Conservation (phyloP, 2,797 vertebrate genomes). For the Rhabdophis nuchalis region DNA sequence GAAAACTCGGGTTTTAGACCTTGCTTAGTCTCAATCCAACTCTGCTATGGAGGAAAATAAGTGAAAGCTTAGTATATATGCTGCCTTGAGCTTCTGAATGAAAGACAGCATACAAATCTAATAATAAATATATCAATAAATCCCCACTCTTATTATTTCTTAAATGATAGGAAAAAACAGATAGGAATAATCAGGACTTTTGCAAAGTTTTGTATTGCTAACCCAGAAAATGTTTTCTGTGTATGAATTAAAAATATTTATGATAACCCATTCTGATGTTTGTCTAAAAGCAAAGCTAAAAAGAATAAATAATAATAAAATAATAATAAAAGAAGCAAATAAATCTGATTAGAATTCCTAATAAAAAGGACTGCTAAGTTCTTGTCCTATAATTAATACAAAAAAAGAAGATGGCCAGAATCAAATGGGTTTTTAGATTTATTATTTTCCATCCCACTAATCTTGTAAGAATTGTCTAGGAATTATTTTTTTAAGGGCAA, state of each 20-base stretch:
- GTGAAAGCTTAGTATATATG: background rate
- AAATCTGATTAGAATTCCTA: background rate
- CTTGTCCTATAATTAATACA: background rate
- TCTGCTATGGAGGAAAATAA: background rate
- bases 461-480: background rate
- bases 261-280: background rate
- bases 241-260: background rate
- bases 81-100: background rate
- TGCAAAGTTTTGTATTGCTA: background rate
- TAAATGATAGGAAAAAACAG: background rate
- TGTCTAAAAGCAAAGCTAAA: background rate
- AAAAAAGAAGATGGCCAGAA: background rate
- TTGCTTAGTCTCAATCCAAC: background rate
- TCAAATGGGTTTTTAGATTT: background rate
- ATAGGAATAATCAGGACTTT: background rate
- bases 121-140: background rate
- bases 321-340: background rate
- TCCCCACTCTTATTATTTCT: background rate
- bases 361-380: background rate
- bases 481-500: background rate
- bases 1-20: background rate
- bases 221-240: background rate
- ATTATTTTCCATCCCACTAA: background rate
- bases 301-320: background rate
- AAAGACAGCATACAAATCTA: background rate